These are phyloP conservation scores for Hypomecis punctinalis DNA, from an alignment of 2,888 invertebrate species.

Conservation along the genomic window DNA sequence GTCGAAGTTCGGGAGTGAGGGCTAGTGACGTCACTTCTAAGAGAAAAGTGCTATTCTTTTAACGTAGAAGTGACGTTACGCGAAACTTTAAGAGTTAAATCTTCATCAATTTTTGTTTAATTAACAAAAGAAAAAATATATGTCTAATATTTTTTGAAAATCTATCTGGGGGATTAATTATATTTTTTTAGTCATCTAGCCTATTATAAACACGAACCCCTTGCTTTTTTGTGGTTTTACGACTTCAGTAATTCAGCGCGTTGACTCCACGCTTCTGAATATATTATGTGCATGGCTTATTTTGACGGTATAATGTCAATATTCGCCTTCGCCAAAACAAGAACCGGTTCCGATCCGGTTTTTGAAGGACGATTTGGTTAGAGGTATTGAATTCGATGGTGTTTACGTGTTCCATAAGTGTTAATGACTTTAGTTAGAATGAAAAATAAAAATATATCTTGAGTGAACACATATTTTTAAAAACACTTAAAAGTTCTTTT, in stretches of 20 bases:
- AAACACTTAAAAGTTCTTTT: not conserved
- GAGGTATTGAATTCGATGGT: slow-evolving; percentile 22
- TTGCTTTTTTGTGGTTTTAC: too few species aligned
- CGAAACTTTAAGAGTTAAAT: too few species aligned
- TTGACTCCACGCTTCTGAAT: slow-evolving; percentile 3
- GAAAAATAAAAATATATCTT: not conserved
- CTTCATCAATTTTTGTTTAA: too few species aligned
- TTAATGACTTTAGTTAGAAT: slow-evolving; percentile 15
- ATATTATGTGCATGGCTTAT: slow-evolving; percentile 19
- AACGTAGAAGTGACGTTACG: too few species aligned
- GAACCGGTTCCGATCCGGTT: slow-evolving; percentile 36
- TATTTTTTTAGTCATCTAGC: too few species aligned
- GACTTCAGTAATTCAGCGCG: not conserved
- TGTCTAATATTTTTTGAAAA: too few species aligned
- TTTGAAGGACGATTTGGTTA: slow-evolving; percentile 30
- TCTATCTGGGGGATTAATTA: too few species aligned
- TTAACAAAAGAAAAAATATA: too few species aligned
- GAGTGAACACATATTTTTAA: not conserved
- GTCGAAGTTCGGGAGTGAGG: too few species aligned
- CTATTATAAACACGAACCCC: slow-evolving; percentile 6
- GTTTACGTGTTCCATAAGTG: slow-evolving; percentile 16
- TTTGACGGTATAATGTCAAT: slow-evolving; percentile 27
- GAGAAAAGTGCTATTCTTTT: too few species aligned
- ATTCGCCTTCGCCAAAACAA: slow-evolving; percentile 29
- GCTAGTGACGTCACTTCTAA: too few species aligned